Evolutionary conservation across 2,888 invertebrate genomes (phyloP).

Genomic region (Digitonthophagus gazella): DNA sequence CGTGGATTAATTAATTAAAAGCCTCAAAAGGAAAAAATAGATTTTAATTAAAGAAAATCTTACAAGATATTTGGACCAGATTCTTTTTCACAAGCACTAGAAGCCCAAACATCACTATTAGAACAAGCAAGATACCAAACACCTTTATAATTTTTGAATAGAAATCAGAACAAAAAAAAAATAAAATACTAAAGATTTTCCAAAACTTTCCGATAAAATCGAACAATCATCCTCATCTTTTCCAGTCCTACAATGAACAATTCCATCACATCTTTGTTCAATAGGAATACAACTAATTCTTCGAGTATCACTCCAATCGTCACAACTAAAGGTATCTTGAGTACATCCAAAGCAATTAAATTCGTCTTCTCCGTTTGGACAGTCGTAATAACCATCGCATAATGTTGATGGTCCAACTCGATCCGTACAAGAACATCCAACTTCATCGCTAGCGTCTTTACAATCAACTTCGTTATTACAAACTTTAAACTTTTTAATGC

Average conservation of each 20-base stretch:
- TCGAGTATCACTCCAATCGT: slow-evolving; percentile 56
- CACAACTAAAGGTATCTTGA: slow-evolving; percentile 65
- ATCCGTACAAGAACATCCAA: slow-evolving; percentile 64
- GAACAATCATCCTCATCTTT: slow-evolving; percentile 77
- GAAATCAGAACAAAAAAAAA: slow-evolving; percentile 57
- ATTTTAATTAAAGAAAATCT: slow-evolving; percentile 30
- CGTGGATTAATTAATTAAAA: too few species aligned
- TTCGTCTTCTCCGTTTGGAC: slow-evolving; percentile 74
- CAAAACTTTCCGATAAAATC: slow-evolving; percentile 56
- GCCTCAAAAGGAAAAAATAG: too few species aligned
- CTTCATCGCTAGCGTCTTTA: slow-evolving; percentile 74
- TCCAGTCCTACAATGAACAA: slow-evolving; percentile 66
- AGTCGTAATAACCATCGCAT: slow-evolving; percentile 74
- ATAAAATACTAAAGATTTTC: slow-evolving; percentile 20
- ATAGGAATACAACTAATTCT: slow-evolving; percentile 65
- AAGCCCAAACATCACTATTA: slow-evolving; percentile 60
- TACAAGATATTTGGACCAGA: slow-evolving; percentile 55
- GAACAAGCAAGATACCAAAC: slow-evolving; percentile 79
- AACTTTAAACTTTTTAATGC: slow-evolving; percentile 59
- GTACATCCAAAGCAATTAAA: slow-evolving; percentile 63
- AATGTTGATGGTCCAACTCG: slow-evolving; percentile 57
- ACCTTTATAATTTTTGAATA: slow-evolving; percentile 74
- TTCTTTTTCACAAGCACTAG: slow-evolving; percentile 67
- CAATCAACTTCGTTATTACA: slow-evolving; percentile 80
- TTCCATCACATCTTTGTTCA: slow-evolving; percentile 70